Percentiles rank a stretch among this genome's conserved stretches.
Evolutionary conservation across 2,888 invertebrate genomes (phyloP).

Genomic region (Drosophila borealis): DNA sequence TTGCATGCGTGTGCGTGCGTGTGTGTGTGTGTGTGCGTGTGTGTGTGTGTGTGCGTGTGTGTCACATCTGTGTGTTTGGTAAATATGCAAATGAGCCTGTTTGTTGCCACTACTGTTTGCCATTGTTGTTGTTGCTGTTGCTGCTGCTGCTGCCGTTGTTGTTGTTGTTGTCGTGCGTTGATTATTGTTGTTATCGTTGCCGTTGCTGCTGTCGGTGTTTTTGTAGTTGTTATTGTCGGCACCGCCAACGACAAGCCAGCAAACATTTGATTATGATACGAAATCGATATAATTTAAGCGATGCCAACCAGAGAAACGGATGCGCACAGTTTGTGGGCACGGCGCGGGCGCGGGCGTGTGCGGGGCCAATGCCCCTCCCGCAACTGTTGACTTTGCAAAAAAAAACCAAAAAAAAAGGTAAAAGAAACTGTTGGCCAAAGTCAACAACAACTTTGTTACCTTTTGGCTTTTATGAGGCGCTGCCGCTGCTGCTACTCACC

Average conservation of each 20-base stretch:
- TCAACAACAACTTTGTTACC: conserved; percentile 53
- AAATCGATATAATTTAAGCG: conserved; percentile 82
- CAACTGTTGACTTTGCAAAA: conserved; percentile 50
- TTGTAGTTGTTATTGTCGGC: conserved; percentile 71
- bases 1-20: no score
- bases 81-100: conserved; percentile 82
- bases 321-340: conserved; percentile 48
- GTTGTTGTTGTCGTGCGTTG: conserved; percentile 68
- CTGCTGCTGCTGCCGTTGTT: conserved; percentile 17
- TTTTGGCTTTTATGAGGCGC: conserved; percentile 47
- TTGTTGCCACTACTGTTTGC: conserved; percentile 80
- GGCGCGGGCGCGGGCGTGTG: no score
- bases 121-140: conserved; percentile 68
- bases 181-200: conserved; percentile 75
- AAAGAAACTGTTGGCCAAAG: conserved; percentile 49
- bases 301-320: conserved; percentile 67
- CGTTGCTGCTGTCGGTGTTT: conserved; percentile 53
- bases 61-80: conserved; percentile 71
- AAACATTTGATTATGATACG: conserved; percentile 82
- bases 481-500: conserved; percentile 28
- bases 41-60: conserved; percentile 35
- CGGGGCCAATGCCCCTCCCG: not conserved
- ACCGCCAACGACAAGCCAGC: conserved; percentile 76
- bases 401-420: conserved; percentile 9
- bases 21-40: conserved; percentile 17